A percentile compares a stretch with the other conserved stretches of the same genome.
Conservation (phyloP, 2,888 invertebrate genomes). For the Heliconius cydno region DNA sequence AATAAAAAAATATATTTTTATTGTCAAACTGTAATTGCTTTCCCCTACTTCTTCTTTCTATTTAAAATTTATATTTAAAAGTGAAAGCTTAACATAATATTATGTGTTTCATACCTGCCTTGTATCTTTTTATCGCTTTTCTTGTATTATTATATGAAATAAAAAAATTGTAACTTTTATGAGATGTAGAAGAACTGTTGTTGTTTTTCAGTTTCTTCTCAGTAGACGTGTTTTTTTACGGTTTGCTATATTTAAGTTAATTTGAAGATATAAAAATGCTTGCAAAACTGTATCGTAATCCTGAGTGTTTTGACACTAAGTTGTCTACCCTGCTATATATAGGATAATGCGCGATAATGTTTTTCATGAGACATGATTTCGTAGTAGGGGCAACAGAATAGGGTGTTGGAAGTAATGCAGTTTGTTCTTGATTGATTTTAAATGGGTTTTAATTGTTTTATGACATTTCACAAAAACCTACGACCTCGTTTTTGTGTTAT, state of each 20-base stretch:
- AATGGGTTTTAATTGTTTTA: constrained; percentile 31
- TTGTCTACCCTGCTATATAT: no score
- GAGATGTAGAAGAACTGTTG: no score
- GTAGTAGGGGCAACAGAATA: constrained; percentile 23
- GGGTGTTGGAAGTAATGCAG: constrained; percentile 28
- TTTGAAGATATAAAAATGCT: no score
- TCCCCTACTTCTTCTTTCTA: constrained; percentile 32
- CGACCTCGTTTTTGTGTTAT: not conserved
- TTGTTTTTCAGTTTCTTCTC: not conserved
- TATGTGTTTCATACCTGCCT: no score
- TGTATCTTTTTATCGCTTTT: no score
- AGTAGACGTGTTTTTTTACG: not conserved
- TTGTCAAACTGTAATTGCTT: constrained; percentile 38
- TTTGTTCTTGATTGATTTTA: constrained; percentile 39
- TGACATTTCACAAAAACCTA: constrained; percentile 13
- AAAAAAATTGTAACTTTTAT: not conserved
- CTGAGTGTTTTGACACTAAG: no score
- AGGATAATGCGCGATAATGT: not conserved
- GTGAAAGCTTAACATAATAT: no score
- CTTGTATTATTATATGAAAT: not conserved
- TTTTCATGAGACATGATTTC: not conserved
- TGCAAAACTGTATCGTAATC: no score
- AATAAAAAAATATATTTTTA: constrained; percentile 32
- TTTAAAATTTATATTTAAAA: not conserved
- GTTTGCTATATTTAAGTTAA: no score